Evolutionary conservation across 2,113 vertebrate species (phyloP).

Genomic region (Gadus chalcogrammus): DNA sequence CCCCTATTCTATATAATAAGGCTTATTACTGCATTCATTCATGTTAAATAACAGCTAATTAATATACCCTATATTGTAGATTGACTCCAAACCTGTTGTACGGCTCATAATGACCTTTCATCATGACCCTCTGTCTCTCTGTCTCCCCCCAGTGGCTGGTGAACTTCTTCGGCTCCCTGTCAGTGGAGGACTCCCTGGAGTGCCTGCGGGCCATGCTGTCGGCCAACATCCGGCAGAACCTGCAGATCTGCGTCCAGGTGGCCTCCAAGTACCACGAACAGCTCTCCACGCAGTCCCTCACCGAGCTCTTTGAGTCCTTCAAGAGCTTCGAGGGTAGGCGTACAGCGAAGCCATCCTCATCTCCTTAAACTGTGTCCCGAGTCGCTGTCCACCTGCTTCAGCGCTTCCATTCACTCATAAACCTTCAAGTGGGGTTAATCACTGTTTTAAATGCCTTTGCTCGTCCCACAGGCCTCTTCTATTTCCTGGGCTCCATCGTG

Average conservation of each 20-base stretch:
- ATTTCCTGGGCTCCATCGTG: slow-evolving; percentile 98
- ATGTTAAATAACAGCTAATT: too few species aligned
- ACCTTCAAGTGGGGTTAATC: not conserved
- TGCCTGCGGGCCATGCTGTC: slow-evolving; percentile 97
- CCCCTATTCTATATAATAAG: too few species aligned
- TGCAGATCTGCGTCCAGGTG: slow-evolving; percentile 98
- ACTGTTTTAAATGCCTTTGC: slow-evolving; percentile 1
- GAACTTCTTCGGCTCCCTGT: slow-evolving; percentile 97
- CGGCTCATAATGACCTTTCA: too few species aligned
- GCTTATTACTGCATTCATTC: too few species aligned
- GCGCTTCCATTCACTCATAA: too few species aligned
- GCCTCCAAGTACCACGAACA: slow-evolving; percentile 98
- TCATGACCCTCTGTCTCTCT: not conserved
- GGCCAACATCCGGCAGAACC: slow-evolving; percentile 97
- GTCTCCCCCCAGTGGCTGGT: slow-evolving; percentile 85
- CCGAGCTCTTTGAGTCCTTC: slow-evolving; percentile 98
- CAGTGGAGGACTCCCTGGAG: slow-evolving; percentile 96
- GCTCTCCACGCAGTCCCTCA: slow-evolving; percentile 91
- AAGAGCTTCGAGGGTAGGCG: slow-evolving; percentile 95
- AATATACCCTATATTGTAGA: too few species aligned
- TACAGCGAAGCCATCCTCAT: not conserved
- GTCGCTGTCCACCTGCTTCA: too few species aligned
- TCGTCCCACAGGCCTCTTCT: slow-evolving; percentile 85
- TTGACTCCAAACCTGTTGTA: too few species aligned
- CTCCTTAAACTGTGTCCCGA: too few species aligned